Evolutionary conservation across 2,888 invertebrate genomes (phyloP).

Genomic region (Drosophila neotestacea): DNA sequence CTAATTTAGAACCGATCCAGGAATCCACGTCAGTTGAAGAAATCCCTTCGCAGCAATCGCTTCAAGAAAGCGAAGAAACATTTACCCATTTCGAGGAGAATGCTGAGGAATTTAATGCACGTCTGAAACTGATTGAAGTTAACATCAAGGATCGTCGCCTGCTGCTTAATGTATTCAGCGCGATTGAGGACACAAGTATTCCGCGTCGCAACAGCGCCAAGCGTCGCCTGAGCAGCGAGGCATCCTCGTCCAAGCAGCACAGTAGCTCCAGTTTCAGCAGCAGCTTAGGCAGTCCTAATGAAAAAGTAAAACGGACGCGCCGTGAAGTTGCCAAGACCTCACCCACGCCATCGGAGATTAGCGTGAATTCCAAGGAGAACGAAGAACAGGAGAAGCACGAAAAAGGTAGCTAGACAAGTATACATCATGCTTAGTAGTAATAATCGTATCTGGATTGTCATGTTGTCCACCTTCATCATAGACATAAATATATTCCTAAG

Average conservation of each 20-base stretch:
- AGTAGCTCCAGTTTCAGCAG: constrained; percentile 50
- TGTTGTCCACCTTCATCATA: constrained; percentile 1
- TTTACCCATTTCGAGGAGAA: constrained; percentile 72
- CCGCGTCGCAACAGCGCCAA: constrained; percentile 44
- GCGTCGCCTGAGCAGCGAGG: constrained; percentile 45
- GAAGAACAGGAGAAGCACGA: constrained; percentile 70
- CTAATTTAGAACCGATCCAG: neutral
- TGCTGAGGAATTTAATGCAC: constrained; percentile 50
- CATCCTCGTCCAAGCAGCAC: constrained; percentile 33
- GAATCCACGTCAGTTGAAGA: neutral
- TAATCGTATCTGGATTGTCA: neutral
- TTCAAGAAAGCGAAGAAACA: constrained; percentile 26
- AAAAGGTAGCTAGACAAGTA: constrained; percentile 46
- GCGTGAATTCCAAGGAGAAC: constrained; percentile 84
- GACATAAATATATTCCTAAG: constrained; percentile 5
- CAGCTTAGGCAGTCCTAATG: constrained; percentile 47
- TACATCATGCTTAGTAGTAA: neutral
- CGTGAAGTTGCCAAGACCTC: constrained; percentile 74
- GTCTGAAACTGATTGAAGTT: constrained; percentile 66
- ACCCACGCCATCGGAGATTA: constrained; percentile 83
- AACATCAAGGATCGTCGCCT: constrained; percentile 66
- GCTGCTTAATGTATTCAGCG: constrained; percentile 52
- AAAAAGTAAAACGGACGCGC: constrained; percentile 46
- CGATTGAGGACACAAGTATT: constrained; percentile 24
- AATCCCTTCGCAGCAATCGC: neutral